Conservation (phyloP, 2,113 vertebrate genomes). For the Sander lucioperca region DNA sequence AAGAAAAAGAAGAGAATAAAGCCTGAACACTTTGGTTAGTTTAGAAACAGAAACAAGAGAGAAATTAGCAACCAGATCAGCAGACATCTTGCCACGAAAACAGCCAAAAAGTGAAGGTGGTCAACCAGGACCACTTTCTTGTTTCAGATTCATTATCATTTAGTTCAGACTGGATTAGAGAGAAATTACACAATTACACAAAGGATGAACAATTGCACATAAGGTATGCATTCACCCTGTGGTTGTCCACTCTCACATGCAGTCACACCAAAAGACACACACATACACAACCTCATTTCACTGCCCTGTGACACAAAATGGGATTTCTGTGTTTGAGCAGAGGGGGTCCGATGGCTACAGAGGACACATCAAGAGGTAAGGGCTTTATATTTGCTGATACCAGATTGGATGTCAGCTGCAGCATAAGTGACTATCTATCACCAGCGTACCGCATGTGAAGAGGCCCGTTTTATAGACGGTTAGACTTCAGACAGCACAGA, state of each 20-base stretch:
- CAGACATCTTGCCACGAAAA: conserved; percentile 16
- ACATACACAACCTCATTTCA: conserved; percentile 67
- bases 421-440: conserved; percentile 82
- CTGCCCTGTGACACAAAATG: conserved; percentile 73
- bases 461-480: conserved; percentile 73
- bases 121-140: conserved; percentile 3
- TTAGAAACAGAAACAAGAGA: conserved; percentile 7
- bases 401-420: conserved; percentile 82
- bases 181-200: conserved; percentile 9
- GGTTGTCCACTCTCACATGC: background rate
- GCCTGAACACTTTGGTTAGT: conserved; percentile 17
- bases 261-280: conserved; percentile 28
- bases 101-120: conserved; percentile 7
- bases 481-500: conserved; percentile 67
- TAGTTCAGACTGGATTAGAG: conserved; percentile 11
- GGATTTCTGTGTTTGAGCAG: conserved; percentile 73
- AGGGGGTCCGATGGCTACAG: conserved; percentile 65
- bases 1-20: conserved; percentile 5
- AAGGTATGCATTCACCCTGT: conserved; percentile 8
- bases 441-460: conserved; percentile 45
- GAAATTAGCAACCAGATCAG: background rate
- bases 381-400: conserved; percentile 80
- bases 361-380: conserved; percentile 73
- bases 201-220: conserved; percentile 28
- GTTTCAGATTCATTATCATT: conserved; percentile 18